Conservation (phyloP, 2,888 invertebrate species). For the Cantharis rufa region DNA sequence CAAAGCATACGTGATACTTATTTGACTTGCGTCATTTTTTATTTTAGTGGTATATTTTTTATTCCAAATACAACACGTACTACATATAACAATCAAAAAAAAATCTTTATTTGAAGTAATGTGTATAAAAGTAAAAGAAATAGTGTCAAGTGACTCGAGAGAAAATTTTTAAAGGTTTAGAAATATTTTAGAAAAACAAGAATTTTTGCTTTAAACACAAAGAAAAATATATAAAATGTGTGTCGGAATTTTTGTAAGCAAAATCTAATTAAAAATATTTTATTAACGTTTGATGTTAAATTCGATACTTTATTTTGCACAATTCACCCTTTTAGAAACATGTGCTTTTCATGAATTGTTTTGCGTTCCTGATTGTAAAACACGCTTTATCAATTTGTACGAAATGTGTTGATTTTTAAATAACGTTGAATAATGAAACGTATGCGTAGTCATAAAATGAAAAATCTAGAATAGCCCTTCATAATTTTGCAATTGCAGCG, state of each 20-base stretch:
- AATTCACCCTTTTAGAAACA: not conserved
- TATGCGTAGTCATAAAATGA: not conserved
- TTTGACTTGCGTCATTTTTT: not conserved
- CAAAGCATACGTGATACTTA: not conserved
- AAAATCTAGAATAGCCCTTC: not conserved
- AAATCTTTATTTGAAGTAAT: not conserved
- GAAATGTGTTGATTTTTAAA: not conserved
- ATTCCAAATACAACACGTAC: not conserved
- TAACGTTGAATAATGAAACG: not conserved
- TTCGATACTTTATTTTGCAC: not conserved
- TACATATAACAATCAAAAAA: not conserved
- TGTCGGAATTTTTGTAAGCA: not conserved
- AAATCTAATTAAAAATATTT: not conserved
- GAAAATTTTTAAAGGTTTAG: not conserved
- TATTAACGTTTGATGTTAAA: not conserved
- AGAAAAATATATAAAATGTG: not conserved
- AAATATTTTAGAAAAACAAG: not conserved
- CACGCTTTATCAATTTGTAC: not conserved
- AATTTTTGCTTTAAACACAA: not conserved
- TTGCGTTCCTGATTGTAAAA: not conserved
- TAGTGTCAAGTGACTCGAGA: not conserved
- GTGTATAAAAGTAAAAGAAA: not conserved
- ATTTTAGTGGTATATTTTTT: not conserved
- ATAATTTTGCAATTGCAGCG: not conserved
- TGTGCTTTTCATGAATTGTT: not conserved